Conservation (phyloP, 2,797 vertebrate genomes). For the Molossus alvarezi region DNA sequence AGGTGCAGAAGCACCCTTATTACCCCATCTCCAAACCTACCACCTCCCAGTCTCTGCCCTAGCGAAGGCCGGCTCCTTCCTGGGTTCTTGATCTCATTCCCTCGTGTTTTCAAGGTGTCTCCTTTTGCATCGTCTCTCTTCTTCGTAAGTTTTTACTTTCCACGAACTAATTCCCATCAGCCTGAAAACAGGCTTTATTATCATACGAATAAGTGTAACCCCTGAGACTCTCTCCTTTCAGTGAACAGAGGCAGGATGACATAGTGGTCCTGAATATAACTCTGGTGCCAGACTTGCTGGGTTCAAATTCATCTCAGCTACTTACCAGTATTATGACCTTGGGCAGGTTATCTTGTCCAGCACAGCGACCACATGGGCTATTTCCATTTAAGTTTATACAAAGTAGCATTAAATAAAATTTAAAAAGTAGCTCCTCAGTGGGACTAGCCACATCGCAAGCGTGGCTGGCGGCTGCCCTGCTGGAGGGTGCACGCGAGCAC, state of each 20-base stretch:
- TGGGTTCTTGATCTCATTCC: not conserved
- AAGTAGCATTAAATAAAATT: slow-evolving; percentile 34
- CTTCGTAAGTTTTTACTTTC: not conserved
- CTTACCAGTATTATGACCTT: not conserved
- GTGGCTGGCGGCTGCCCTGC: not conserved
- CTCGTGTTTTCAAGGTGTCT: not conserved
- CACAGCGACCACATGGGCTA: not conserved
- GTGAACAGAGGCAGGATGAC: not conserved
- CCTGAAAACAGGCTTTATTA: slow-evolving; percentile 1
- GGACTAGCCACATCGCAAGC: not conserved
- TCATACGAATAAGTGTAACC: not conserved
- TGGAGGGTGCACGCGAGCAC: not conserved
- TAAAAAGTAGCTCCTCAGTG: not conserved
- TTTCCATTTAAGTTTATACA: slow-evolving; percentile 40
- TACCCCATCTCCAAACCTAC: not conserved
- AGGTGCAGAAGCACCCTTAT: not conserved
- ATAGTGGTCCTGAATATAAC: not conserved
- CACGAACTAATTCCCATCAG: slow-evolving; percentile 17
- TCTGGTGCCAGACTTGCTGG: not conserved
- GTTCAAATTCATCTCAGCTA: not conserved
- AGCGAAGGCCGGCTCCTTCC: not conserved
- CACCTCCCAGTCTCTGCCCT: not conserved
- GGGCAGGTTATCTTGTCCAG: not conserved
- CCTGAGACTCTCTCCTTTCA: not conserved
- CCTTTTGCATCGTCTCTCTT: not conserved